Percentiles rank a stretch among this genome's conserved stretches.
These are phyloP conservation scores for Pionites leucogaster DNA, from an alignment of 2,113 vertebrate genomes.

Conservation along the genomic window DNA sequence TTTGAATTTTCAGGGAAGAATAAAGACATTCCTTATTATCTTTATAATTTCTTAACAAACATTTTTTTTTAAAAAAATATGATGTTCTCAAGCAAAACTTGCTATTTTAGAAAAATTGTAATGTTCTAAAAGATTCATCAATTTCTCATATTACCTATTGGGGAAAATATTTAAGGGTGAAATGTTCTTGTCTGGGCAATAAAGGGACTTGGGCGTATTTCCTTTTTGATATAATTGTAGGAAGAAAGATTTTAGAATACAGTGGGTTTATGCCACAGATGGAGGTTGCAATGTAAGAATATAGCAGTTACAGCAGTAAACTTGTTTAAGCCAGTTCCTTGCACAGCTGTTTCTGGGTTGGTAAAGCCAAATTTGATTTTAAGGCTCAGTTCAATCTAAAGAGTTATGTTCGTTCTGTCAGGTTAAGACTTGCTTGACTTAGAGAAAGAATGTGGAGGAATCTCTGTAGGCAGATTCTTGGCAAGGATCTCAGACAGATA, in stretches of 20 bases:
- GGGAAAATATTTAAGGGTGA: neutral
- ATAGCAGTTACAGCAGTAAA: neutral
- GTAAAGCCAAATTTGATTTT: neutral
- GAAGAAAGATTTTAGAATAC: neutral
- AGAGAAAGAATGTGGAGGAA: neutral
- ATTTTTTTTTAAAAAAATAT: neutral
- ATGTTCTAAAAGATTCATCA: neutral
- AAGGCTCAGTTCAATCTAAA: neutral
- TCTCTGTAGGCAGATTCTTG: neutral
- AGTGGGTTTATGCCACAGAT: neutral
- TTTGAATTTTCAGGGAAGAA: neutral
- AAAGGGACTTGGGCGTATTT: neutral
- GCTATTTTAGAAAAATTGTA: neutral
- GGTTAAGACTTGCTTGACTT: neutral
- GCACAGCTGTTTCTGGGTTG: neutral
- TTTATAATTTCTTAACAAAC: neutral
- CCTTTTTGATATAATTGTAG: neutral
- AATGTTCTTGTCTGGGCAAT: neutral
- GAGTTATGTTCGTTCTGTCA: neutral
- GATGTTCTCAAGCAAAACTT: neutral
- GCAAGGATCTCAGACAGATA: neutral
- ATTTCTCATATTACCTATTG: neutral
- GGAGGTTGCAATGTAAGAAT: neutral
- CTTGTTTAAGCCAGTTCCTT: neutral
- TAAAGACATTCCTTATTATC: neutral